phyloP scores from a whole-genome alignment of 2,888 invertebrate species.

The Ferdinandea cuprea region DNA sequence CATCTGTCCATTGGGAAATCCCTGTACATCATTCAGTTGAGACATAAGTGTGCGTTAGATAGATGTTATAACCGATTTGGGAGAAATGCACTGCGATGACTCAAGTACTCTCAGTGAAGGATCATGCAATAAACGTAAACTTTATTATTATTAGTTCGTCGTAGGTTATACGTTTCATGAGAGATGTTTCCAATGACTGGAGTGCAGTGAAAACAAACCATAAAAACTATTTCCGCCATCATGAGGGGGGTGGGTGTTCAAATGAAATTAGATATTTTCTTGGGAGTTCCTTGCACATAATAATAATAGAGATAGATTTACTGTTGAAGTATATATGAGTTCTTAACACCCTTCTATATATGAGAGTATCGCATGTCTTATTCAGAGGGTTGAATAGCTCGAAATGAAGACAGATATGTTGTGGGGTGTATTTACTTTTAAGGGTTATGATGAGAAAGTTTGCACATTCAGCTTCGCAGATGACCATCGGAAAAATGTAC shows the following conservation, averaged over 20 bases:
- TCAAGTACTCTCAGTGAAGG: conserved; percentile 34
- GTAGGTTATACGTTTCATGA: conserved; percentile 12
- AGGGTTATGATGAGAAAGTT: conserved; percentile 44
- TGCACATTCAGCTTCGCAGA: conserved; percentile 29
- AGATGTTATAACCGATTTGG: conserved; percentile 66
- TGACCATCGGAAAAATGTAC: not conserved
- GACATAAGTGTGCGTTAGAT: conserved; percentile 61
- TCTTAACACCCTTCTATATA: conserved; percentile 4
- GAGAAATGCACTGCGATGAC: conserved; percentile 52
- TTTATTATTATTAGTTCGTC: conserved; percentile 58
- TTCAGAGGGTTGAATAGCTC: conserved; percentile 7
- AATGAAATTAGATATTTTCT: conserved; percentile 62
- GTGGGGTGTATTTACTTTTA: conserved; percentile 6
- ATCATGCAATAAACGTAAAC: conserved; percentile 55
- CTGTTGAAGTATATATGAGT: conserved; percentile 16
- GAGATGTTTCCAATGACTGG: not conserved
- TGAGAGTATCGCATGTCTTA: not conserved
- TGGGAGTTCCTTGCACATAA: not conserved
- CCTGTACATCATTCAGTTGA: conserved; percentile 34
- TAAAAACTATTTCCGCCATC: conserved; percentile 51
- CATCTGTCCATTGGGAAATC: conserved; percentile 65
- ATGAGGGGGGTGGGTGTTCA: conserved; percentile 36
- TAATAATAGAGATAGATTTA: not conserved
- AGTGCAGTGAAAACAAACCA: conserved; percentile 60
- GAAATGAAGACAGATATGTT: conserved; percentile 28